Base-by-base conservation (phyloP, 1,140 invertebrate species). In the Papilio polyxenes region DNA sequence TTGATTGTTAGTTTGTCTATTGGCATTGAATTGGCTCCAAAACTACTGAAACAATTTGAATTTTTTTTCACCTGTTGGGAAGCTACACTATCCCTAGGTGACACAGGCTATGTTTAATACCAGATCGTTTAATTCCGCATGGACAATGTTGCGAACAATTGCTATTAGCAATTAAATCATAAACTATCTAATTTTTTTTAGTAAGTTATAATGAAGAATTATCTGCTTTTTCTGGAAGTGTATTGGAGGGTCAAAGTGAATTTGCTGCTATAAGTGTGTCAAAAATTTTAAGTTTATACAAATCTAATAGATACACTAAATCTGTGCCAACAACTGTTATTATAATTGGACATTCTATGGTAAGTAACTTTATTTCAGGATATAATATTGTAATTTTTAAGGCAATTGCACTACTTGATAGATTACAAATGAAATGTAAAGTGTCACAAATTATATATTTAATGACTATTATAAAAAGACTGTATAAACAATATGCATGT, bases 321-420 rank as follows among this genome's bases (percentile, higher is more conserved):
- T 83, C 85, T 78, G 86, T 92, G 83, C 96, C 96, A 53, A 94
- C 93, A 23, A 95, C 96, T 65, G 95, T 98, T 75, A 95, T 98
- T 62, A 87, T 99, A 0, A 97, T 99, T 92, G 98, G 98, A 31
- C 98, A 99, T 95, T 99, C 98, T 4, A 98, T 99, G 97, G 98
- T 98, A 95, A 95, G 95, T 92, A 53, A 1, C 17, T 11, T 69
- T 31, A 69, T 17, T 49, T 74, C 17, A 7, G n/a, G 5, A 15
- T 40, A 9, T 40, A 40, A 31, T n/a, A n/a, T n/a, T 23, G 15
- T 62, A 7, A n/a, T 65, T 65, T 74, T 74, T 40, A 74, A 44
- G 15, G 6, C 40, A 40, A n/a, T n/a, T n/a, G n/a, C n/a, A n/a
- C n/a, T n/a, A n/a, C n/a, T n/a, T n/a, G n/a, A n/a, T n/a, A n/a